These are phyloP conservation scores for Equus quagga DNA, from an alignment of 2,113 vertebrate species.

Conservation along the genomic window DNA sequence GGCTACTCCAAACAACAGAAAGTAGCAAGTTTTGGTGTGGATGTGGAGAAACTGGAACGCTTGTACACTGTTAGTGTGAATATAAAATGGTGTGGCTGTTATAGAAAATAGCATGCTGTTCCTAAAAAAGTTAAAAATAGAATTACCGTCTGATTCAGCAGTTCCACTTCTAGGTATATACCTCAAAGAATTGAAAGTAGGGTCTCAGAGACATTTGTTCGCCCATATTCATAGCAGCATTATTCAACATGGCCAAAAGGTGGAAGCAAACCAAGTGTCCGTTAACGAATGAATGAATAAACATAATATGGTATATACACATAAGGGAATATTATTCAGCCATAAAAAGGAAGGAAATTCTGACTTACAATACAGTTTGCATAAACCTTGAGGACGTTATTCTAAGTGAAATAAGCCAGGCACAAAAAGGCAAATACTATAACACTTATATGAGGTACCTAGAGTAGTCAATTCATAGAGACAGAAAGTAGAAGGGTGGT, in stretches of 20 bases:
- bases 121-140: not conserved
- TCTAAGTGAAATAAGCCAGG: not conserved
- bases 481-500: not conserved
- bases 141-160: not conserved
- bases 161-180: not conserved
- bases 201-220: not conserved
- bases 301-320: not conserved
- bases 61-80: not conserved
- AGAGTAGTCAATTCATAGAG: not conserved
- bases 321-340: not conserved
- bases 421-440: not conserved
- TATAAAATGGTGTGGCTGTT: not conserved
- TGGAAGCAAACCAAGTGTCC: not conserved
- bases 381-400: not conserved
- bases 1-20: not conserved
- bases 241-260: not conserved
- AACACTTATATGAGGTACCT: not conserved
- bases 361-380: not conserved
- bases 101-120: not conserved
- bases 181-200: not conserved
- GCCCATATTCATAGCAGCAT: not conserved
- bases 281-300: not conserved
- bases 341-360: not conserved
- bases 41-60: not conserved
- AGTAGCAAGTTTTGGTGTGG: not conserved